Evolutionary conservation across 2,797 vertebrate genomes (phyloP), one percentile per base, ranked within the genome.

Genomic region (Clarias fuscus): DNA sequence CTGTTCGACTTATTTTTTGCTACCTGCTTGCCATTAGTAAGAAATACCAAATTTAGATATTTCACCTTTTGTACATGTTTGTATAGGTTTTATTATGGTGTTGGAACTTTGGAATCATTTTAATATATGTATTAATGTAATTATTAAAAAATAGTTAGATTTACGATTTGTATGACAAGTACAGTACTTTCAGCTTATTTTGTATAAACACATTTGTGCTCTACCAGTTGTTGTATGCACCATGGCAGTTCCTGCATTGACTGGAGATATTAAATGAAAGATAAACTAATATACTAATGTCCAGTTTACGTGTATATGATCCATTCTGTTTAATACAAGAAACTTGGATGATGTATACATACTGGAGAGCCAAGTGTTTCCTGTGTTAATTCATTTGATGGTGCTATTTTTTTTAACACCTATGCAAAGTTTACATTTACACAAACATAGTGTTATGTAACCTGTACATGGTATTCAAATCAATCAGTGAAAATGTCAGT

Each of bases 351-450:
- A 56, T 59, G 84, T 13, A 24, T 80, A 68, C 58, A 43, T 40
- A 24, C 59, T 43, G 59, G 22, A 80, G 22, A 43, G 22, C 78
- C 56, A 67, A 48, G 10, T 53, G 61, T 40, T 81, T 70, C 4
- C 48, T 59, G n/a, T 56, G 58, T 95, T 93, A 86, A 75, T 73
- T 73, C 7, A 75, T 65, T 22, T 76, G 59, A 22, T 65, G 71
- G 83, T 84, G 83, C 83, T 76, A 30, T 48, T 73, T 73, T 5
- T 93, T 87, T 91, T 71, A 87, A 33, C 59, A 94, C 92, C 94
- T 95, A 95, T 96, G 94, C 94, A 95, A 96, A 85, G 84, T 85
- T 90, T 87, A 83, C 88, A 89, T 93, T 81, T 78, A 59, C 86
- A 83, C 37, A 71, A 71, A 14, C 61, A 67, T 65, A 68, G 2